Conservation (phyloP, 2,888 invertebrate genomes). For the Ormyrus pomaceus region DNA sequence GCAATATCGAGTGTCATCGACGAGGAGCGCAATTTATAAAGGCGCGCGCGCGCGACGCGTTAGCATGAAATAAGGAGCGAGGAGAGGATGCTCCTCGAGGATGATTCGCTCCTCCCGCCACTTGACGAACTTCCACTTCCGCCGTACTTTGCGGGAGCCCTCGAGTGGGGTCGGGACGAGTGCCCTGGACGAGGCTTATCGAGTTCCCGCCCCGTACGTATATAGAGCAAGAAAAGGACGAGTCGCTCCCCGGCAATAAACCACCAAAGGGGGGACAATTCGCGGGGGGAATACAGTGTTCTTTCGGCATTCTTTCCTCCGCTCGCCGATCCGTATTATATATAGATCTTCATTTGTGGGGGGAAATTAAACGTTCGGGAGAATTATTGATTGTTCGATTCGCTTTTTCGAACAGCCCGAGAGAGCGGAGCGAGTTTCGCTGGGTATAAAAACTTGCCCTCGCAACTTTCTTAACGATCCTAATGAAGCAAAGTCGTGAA, state of each 20-base stretch:
- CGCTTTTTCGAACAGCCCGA: too few relatives aligned
- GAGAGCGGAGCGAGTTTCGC: too few relatives aligned
- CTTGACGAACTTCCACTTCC: slow-evolving; percentile 26
- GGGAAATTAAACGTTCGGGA: too few relatives aligned
- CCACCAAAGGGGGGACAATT: too few relatives aligned
- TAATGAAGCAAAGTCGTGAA: too few relatives aligned
- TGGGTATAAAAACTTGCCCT: too few relatives aligned
- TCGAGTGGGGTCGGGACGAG: slow-evolving; percentile 21
- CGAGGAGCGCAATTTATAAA: slow-evolving; percentile 47
- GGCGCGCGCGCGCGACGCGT: slow-evolving; percentile 13
- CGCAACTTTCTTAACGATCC: too few relatives aligned
- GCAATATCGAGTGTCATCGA: slow-evolving; percentile 39
- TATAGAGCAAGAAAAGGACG: too few relatives aligned
- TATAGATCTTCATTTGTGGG: too few relatives aligned
- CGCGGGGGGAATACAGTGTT: too few relatives aligned
- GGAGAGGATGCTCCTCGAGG: slow-evolving; percentile 11
- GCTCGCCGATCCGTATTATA: neutral
- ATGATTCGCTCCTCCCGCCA: slow-evolving; percentile 9
- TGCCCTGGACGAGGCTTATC: slow-evolving; percentile 32
- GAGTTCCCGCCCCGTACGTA: slow-evolving; percentile 2
- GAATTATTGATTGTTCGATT: too few relatives aligned
- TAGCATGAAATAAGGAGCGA: slow-evolving; percentile 33
- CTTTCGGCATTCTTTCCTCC: neutral
- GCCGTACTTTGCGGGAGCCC: neutral
- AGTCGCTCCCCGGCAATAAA: too few relatives aligned